Conservation (phyloP, 2,888 invertebrate species). For the Hofmannophila pseudospretella region DNA sequence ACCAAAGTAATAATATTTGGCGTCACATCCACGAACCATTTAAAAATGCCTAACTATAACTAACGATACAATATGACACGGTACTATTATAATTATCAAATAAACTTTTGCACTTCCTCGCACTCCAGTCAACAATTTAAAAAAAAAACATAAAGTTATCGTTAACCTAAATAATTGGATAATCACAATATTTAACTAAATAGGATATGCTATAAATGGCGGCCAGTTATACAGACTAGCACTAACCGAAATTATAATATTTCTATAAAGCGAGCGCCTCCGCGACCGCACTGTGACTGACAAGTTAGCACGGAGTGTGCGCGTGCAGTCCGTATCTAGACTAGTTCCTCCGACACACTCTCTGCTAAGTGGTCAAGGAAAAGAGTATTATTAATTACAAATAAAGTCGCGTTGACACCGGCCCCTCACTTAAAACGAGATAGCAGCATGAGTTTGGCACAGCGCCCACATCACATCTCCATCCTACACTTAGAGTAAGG, state of each 20-base stretch:
- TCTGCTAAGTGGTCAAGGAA: background rate
- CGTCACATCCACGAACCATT: conserved; percentile 26
- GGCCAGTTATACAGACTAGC: conserved; percentile 25
- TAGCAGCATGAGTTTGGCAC: conserved; percentile 20
- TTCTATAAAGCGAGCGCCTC: background rate
- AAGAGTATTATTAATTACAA: background rate
- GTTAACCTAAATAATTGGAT: conserved; percentile 27
- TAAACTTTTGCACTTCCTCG: conserved; percentile 33
- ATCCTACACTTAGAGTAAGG: conserved; percentile 15
- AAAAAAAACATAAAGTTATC: conserved; percentile 19
- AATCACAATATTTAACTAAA: conserved; percentile 41
- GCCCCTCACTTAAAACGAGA: conserved; percentile 5
- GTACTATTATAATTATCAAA: conserved; percentile 19
- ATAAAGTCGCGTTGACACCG: background rate
- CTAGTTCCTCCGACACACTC: background rate
- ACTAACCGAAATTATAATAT: conserved; percentile 19
- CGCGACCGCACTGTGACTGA: conserved; percentile 3
- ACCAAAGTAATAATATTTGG: conserved; percentile 27
- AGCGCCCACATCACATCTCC: conserved; percentile 16
- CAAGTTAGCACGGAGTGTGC: conserved; percentile 4
- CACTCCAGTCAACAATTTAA: conserved; percentile 43
- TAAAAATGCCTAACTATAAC: conserved; percentile 31
- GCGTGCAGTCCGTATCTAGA: background rate
- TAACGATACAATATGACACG: conserved; percentile 52
- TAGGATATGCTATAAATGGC: conserved; percentile 22